Percentiles rank a stretch among this genome's conserved stretches.
Conservation (phyloP, 1,140 invertebrate genomes). For the Adelges cooleyi region DNA sequence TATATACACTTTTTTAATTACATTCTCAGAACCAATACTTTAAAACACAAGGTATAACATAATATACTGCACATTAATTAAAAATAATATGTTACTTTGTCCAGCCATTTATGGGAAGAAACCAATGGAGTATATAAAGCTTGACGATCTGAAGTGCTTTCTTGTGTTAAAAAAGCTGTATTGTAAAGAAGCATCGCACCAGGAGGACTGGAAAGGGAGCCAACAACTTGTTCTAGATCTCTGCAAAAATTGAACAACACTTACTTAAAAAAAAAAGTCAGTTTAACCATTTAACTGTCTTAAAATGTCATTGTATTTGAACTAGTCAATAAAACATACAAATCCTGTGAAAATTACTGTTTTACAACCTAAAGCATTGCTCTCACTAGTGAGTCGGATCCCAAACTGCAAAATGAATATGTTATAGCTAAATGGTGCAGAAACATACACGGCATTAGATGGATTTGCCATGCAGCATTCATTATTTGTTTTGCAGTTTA, state of each 20-base stretch:
- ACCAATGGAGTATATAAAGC: constrained; percentile 75
- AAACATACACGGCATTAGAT: too few species aligned
- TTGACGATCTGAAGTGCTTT: constrained; percentile 73
- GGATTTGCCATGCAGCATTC: too few species aligned
- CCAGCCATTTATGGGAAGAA: constrained; percentile 83
- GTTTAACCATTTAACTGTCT: background rate
- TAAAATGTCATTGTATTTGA: too few species aligned
- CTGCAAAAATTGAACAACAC: constrained; percentile 41
- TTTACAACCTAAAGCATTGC: too few species aligned
- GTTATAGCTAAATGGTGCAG: too few species aligned
- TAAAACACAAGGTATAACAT: background rate
- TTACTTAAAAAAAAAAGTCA: constrained; percentile 10
- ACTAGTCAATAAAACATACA: too few species aligned
- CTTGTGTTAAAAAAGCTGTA: constrained; percentile 68
- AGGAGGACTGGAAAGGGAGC: constrained; percentile 52
- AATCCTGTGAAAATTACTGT: too few species aligned
- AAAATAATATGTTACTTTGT: constrained; percentile 49
- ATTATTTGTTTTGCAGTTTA: too few species aligned
- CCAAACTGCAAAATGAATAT: too few species aligned
- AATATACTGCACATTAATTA: background rate
- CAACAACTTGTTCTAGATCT: constrained; percentile 65
- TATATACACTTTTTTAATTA: too few species aligned
- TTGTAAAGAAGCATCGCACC: constrained; percentile 70
- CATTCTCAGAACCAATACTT: too few species aligned
- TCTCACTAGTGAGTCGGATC: too few species aligned